Base-by-base conservation (phyloP, 53 echinoderm and acorn worm genomes). In the Echinometra lucunter region DNA sequence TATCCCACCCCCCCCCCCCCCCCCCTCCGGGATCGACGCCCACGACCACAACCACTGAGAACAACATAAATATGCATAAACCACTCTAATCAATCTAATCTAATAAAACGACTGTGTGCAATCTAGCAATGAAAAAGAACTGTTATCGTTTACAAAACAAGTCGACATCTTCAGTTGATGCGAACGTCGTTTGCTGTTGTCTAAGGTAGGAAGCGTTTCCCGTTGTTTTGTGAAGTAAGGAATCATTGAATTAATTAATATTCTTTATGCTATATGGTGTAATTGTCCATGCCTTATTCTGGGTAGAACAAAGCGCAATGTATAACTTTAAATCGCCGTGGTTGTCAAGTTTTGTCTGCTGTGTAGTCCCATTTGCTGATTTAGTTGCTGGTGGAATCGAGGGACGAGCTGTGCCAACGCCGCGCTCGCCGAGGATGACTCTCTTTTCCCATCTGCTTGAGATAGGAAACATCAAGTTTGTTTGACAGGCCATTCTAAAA, bases 281-380 rank as follows among this genome's bases (percentile, higher is more conserved):
- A 21, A 2, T 42, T 4, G 21, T 19, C 10, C 32, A 11, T 69
- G 32, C 30, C 2, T 30, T 69, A 34, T 69, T 30, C 9, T 69
- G 11, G 30, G 12, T 69, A 13, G 7, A 69, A 72, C 42, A 10
- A 19, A 78, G 35, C 42, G 8, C 19, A 35, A 78, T 40, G 35
- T 21, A 4, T 38, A 1, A 6, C 78, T 78, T 5, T 21, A 78
- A 78, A 78, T 78, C 42, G 78, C 21, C 38, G 21, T 38, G 18
- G 19, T 19, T 42, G 40, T 78, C 38, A 23, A 1, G 38, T 38
- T 40, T 78, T 78, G 37, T 40, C 4, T 78, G 19, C 19, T 4
- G 78, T 42, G 42, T 75, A 78, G 78, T 78, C 78, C 78, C 78
- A 78, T 78, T 19, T 78, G 78, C 21, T 19, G 78, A 78, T 40